Base-by-base conservation (phyloP, 2,888 invertebrate genomes). In the Tetragonula carbonaria region DNA sequence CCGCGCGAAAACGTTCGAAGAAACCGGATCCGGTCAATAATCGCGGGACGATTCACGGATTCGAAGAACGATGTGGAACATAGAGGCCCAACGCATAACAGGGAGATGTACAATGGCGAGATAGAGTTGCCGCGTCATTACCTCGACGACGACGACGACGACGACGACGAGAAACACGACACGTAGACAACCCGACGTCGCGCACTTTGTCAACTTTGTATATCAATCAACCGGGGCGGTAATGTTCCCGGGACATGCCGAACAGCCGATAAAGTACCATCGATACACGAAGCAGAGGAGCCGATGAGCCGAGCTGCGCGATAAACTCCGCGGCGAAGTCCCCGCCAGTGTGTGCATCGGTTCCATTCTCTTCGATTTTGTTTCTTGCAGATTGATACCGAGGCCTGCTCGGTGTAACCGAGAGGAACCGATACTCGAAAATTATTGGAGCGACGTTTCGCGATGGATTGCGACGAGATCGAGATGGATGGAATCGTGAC, bases 161-260 rank as follows among this genome's bases (percentile, higher is more conserved):
- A 80, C 90, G 85, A 81, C 85, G 82, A 81, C 80, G 80, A 75
- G 72, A 62, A 73, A 80, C 82, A 74, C 72, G 84, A 78, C 74
- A 80, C 81, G 71, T 78, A 81, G 85, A 85, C 87, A 85, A 87
- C 78, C 45, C 82, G 79, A 85, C 85, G 66, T n/a, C 74, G 78
- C 75, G 81, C 90, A 91, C 91, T 91, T 91, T 91, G 91, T 91
- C 91, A 91, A 91, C 91, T 91, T 91, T 91, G 88, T 88, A 87
- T 91, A 91, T 91, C 91, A 91, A 91, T 91, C 91, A 91, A 91
- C 78, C 86, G 78, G 14, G 72, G 83, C 82, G 81, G 87, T 88
- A 91, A 90, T 89, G 87, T 80, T 84, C 82, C 75, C 73, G 78
- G 82, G 80, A 84, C 85, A 83, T 86, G 87, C 79, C 87, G 84